A percentile compares a stretch with the other conserved stretches of the same genome.
Conservation (phyloP, 2,888 invertebrate species). For the Ypsolopha sequella region DNA sequence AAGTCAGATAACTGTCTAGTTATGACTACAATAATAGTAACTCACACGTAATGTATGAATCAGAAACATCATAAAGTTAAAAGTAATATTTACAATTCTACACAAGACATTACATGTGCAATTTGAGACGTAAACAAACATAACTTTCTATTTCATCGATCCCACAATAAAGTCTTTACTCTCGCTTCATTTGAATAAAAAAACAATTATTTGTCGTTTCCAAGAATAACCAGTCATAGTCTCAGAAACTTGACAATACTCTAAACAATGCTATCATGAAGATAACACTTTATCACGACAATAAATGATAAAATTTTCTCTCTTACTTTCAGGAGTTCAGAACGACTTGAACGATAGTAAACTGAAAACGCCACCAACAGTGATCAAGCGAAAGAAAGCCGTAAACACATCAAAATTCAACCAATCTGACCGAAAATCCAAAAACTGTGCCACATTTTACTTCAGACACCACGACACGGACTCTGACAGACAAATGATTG, state of each 20-base stretch:
- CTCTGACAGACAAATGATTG: conserved; percentile 77
- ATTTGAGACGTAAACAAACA: background rate
- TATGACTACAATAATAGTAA: no score
- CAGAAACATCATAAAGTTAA: conserved; percentile 1
- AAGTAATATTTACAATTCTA: background rate
- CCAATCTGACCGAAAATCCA: conserved; percentile 82
- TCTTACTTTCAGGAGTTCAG: conserved; percentile 30
- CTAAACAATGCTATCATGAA: conserved; percentile 11
- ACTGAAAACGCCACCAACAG: conserved; percentile 51
- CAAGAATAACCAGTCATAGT: conserved; percentile 14
- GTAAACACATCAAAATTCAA: conserved; percentile 73
- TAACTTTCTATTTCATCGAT: conserved; percentile 1
- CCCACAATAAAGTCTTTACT: background rate
- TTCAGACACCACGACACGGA: conserved; percentile 90
- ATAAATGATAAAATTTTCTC: conserved; percentile 16
- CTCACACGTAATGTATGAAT: background rate
- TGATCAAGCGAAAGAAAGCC: conserved; percentile 63
- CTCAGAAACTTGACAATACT: background rate
- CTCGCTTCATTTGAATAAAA: conserved; percentile 22
- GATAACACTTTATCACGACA: conserved; percentile 1
- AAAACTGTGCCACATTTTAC: conserved; percentile 87
- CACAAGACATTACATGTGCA: background rate
- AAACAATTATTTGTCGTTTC: conserved; percentile 34
- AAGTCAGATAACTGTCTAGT: background rate
- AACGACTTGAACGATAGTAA: conserved; percentile 34